Conservation (phyloP, 2,888 invertebrate species). For the Scaptodrosophila latifasciaeformis region DNA sequence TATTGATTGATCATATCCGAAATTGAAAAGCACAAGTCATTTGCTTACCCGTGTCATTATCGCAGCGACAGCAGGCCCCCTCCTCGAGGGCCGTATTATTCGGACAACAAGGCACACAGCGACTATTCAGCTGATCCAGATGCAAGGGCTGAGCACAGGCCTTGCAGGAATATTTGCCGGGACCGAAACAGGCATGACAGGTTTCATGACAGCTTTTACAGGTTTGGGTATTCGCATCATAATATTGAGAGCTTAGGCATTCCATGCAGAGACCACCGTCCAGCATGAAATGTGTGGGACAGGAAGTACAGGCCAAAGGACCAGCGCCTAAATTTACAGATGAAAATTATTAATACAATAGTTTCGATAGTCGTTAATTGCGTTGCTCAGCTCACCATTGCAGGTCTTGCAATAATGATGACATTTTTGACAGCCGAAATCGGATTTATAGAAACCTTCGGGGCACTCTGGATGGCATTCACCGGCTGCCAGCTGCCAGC, state of each 20-base stretch:
- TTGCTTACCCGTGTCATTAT: constrained; percentile 79
- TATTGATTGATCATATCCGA: background rate
- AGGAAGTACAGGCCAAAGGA: constrained; percentile 84
- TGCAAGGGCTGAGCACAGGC: constrained; percentile 81
- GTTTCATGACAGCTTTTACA: constrained; percentile 81
- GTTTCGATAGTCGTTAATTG: too few relatives aligned
- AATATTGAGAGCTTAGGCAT: constrained; percentile 84
- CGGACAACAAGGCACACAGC: constrained; percentile 85
- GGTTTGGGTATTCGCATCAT: constrained; percentile 81
- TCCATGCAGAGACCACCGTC: constrained; percentile 86
- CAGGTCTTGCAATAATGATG: constrained; percentile 92
- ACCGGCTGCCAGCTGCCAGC: constrained; percentile 88
- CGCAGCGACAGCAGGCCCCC: constrained; percentile 82
- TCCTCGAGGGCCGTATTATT: constrained; percentile 75
- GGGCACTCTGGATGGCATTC: constrained; percentile 91
- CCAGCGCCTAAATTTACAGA: constrained; percentile 85
- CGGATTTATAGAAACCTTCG: constrained; percentile 88
- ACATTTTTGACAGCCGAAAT: constrained; percentile 89
- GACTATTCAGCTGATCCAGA: constrained; percentile 83
- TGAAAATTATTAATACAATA: too few relatives aligned
- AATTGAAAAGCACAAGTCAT: background rate
- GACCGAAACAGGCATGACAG: constrained; percentile 82
- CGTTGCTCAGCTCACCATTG: constrained; percentile 85
- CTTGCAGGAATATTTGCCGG: constrained; percentile 82
- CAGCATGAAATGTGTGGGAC: constrained; percentile 83